Percentiles rank a stretch among this genome's conserved stretches.
These are phyloP conservation scores for Dryobates pubescens DNA, from an alignment of 2,797 vertebrate species.

Conservation along the genomic window DNA sequence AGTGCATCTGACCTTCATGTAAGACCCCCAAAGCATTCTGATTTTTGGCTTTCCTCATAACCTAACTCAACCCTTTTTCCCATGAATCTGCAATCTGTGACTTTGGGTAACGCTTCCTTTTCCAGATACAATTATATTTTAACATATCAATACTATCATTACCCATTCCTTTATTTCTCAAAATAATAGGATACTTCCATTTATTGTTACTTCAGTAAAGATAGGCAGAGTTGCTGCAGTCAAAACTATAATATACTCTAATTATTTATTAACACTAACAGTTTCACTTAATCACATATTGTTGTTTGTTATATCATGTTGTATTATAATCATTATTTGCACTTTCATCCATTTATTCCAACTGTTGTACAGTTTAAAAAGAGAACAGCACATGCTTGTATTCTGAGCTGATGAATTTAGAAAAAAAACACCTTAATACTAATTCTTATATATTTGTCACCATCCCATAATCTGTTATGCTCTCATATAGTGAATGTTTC, in stretches of 20 bases:
- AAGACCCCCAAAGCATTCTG: constrained; percentile 80
- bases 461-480: not conserved
- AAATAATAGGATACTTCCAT: not conserved
- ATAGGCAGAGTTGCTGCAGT: not conserved
- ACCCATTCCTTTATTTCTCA: not conserved
- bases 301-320: not conserved
- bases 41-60: constrained; percentile 70
- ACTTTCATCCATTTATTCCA: not conserved
- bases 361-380: not conserved
- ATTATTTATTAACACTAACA: not conserved
- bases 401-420: not conserved
- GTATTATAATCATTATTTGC: not conserved
- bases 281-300: not conserved
- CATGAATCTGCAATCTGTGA: constrained; percentile 32
- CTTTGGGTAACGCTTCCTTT: not conserved
- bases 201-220: not conserved
- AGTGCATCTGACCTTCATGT: constrained; percentile 90
- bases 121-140: not conserved
- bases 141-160: not conserved
- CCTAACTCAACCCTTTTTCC: constrained; percentile 47
- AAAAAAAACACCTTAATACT: fast-evolving
- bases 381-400: not conserved
- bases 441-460: not conserved
- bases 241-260: not conserved
- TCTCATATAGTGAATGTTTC: not conserved